A percentile compares a stretch with the other conserved stretches of the same genome.
phyloP scores from a whole-genome alignment of 2,797 vertebrate species.

The Aplochiton taeniatus region DNA sequence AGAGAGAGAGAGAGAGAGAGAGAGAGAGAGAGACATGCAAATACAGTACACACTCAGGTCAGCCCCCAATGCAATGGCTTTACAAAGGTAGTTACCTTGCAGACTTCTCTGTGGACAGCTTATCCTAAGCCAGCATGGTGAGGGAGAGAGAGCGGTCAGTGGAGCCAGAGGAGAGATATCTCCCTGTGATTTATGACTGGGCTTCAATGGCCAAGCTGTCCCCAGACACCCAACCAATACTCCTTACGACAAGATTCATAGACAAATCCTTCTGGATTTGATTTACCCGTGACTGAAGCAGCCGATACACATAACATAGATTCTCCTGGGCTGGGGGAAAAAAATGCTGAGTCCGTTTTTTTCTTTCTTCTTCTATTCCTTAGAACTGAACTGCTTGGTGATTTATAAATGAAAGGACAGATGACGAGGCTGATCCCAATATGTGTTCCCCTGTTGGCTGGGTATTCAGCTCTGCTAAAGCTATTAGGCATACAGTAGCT shows the following conservation, averaged over 20 bases:
- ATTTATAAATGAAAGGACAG: slow-evolving; percentile 39
- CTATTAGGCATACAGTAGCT: slow-evolving; percentile 15
- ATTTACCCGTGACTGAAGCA: slow-evolving; percentile 63
- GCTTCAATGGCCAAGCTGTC: slow-evolving; percentile 50
- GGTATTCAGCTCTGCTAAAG: slow-evolving; percentile 27
- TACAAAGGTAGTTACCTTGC: too few relatives aligned
- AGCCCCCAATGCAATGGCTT: too few relatives aligned
- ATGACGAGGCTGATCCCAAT: slow-evolving; percentile 23
- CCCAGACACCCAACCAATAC: slow-evolving; percentile 55
- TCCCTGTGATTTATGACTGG: slow-evolving; percentile 59
- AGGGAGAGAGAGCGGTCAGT: too few relatives aligned
- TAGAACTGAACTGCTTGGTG: slow-evolving; percentile 15
- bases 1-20: too few relatives aligned
- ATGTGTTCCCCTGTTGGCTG: slow-evolving; percentile 8
- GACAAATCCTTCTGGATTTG: slow-evolving; percentile 54
- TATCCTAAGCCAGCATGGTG: too few relatives aligned
- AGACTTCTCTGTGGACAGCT: too few relatives aligned
- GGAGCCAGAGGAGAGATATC: too few relatives aligned
- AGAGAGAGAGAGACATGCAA: too few relatives aligned
- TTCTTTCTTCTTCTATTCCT: slow-evolving; percentile 36
- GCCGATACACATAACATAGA: slow-evolving; percentile 43
- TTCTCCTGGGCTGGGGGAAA: slow-evolving; percentile 20
- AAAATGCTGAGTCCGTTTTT: slow-evolving; percentile 3
- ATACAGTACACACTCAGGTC: too few relatives aligned
- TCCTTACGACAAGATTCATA: slow-evolving; percentile 68